Percentiles rank a stretch among this genome's conserved stretches.
Evolutionary conservation across 2,888 invertebrate species (phyloP).

Genomic region (Nudaria mundana): DNA sequence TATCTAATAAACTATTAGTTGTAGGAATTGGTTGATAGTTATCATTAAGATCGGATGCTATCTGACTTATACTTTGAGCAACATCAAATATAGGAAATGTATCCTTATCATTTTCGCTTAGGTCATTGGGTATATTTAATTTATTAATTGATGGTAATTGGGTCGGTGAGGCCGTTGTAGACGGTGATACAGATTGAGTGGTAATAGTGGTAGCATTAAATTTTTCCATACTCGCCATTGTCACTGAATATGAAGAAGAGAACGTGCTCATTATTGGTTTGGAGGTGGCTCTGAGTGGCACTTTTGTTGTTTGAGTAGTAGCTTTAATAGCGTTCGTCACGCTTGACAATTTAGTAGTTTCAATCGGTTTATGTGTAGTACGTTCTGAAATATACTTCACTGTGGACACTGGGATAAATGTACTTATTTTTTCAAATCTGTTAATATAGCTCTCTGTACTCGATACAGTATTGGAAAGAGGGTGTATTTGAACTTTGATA

Average conservation of each 20-base stretch:
- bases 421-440: conserved; percentile 55
- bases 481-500: conserved; percentile 27
- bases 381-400: conserved; percentile 50
- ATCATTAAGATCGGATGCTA: conserved; percentile 70
- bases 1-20: conserved; percentile 54
- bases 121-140: conserved; percentile 17
- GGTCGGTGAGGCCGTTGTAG: conserved; percentile 59
- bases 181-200: conserved; percentile 70
- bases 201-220: conserved; percentile 63
- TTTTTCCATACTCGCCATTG: conserved; percentile 51
- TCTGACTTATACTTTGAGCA: conserved; percentile 75
- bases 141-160: conserved; percentile 47
- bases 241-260: conserved; percentile 28
- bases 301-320: conserved; percentile 16
- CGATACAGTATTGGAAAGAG: conserved; percentile 29
- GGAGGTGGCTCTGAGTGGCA: conserved; percentile 19
- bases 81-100: conserved; percentile 64
- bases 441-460: conserved; percentile 43
- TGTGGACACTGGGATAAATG: conserved; percentile 60
- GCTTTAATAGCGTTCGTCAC: conserved; percentile 12
- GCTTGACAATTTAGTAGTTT: conserved; percentile 34
- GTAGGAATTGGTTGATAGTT: conserved; percentile 62
- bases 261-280: conserved; percentile 29
- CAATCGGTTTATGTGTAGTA: conserved; percentile 39
- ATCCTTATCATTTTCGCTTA: conserved; percentile 40